A percentile compares a stretch with the other conserved stretches of the same genome.
phyloP scores from a whole-genome alignment of 2,113 vertebrate genomes.

The Cyprinus carpio region DNA sequence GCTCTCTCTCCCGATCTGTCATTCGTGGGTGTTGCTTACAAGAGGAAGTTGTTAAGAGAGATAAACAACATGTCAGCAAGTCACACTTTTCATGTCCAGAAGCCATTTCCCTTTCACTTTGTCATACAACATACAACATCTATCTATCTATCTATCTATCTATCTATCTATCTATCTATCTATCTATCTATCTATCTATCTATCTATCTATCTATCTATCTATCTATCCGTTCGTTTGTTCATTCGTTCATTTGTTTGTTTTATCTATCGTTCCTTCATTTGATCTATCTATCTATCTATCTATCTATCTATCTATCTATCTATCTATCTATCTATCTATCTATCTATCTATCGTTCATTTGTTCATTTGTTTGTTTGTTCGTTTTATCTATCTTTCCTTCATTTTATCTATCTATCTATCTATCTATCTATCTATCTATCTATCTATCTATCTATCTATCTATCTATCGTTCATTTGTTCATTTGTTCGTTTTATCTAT shows the following conservation, averaged over 20 bases:
- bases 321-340: neutral
- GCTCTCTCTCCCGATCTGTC: constrained; percentile 27
- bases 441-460: no score
- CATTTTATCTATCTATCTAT: no score
- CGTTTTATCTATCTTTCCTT: no score
- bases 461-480: no score
- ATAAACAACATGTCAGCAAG: constrained; percentile 27
- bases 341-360: no score
- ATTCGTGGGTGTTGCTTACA: constrained; percentile 19
- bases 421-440: no score
- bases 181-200: neutral
- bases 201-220: neutral
- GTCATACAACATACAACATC: neutral
- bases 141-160: neutral
- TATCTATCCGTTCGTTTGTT: neutral
- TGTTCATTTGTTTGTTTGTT: no score
- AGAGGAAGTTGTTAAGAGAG: constrained; percentile 30
- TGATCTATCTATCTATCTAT: neutral
- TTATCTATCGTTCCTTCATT: neutral
- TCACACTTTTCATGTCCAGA: constrained; percentile 20
- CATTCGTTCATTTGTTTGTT: neutral
- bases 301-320: neutral
- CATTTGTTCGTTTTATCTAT: no score
- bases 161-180: neutral
- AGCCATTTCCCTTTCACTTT: constrained; percentile 15